Conservation (phyloP, 2,888 invertebrate genomes). For the Heterodera filipjevi region DNA sequence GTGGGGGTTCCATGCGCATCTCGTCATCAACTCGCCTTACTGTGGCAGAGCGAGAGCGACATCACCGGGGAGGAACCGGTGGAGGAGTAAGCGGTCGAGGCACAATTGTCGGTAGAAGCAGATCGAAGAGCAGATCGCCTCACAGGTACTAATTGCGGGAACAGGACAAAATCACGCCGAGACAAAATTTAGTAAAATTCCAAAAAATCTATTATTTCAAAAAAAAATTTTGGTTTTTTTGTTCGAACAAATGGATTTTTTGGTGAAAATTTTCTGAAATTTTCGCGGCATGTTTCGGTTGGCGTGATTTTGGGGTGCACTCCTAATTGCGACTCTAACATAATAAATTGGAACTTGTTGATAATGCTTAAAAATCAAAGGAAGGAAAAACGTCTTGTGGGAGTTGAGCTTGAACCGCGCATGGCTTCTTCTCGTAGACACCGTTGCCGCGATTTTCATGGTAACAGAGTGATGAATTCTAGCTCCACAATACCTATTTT, state of each 20-base stretch:
- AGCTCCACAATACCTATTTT: constrained; percentile 55
- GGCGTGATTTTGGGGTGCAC: too few species aligned
- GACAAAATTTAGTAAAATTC: too few species aligned
- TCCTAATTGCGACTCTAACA: too few species aligned
- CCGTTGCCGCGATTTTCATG: constrained; percentile 86
- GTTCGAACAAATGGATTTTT: too few species aligned
- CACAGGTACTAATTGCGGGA: too few species aligned
- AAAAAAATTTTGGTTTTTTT: not conserved
- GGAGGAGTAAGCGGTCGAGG: constrained; percentile 26
- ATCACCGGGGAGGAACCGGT: constrained; percentile 29
- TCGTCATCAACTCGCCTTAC: constrained; percentile 1
- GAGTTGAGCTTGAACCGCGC: constrained; percentile 28
- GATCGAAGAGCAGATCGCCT: constrained; percentile 31
- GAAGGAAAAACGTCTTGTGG: constrained; percentile 32
- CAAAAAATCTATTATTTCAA: too few species aligned
- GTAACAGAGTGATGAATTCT: constrained; percentile 67
- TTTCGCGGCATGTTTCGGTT: too few species aligned
- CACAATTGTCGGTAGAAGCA: constrained; percentile 24
- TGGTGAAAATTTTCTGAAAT: too few species aligned
- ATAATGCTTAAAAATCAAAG: too few species aligned
- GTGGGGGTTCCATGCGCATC: constrained; percentile 11
- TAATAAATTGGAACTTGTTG: too few species aligned
- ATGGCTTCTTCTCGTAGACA: constrained; percentile 27
- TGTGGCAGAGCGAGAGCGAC: constrained; percentile 19
- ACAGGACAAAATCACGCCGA: too few species aligned